Base-by-base conservation (phyloP, 2,113 vertebrate genomes). In the Megaceryle maxima region DNA sequence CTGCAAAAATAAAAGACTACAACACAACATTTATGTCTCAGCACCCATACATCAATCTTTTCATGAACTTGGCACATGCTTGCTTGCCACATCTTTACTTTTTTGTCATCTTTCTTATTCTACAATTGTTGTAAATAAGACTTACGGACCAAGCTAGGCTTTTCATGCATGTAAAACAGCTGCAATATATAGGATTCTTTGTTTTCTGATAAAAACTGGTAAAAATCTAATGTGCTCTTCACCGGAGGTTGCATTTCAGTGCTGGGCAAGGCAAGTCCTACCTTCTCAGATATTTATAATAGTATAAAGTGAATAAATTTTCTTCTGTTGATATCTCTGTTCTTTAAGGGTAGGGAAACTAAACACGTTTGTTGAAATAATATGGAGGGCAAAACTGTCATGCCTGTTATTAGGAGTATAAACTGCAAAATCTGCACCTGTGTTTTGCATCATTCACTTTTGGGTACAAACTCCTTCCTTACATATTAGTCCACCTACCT, bases 21-120 rank as follows among this genome's bases (percentile, higher is more conserved):
- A 41, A 41, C 39, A 41, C 10, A 41, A 41, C 39, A 41, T 41
- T 41, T 41, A 41, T 41, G 39, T 41, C 39, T 41, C 39, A 41
- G 39, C 39, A n/a, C 31, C 3, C 20, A 29, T 28, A 25, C 28
- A 55, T 25, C 28, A 85, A 2, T 35, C 4, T 72, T 50, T 50
- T 51, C 0, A 37, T 41, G 21, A 82, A 50, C 19, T 1, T 70
- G 24, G 10, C 21, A 57, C 0, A 0, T 41, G 3, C 9, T 86
- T 77, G 6, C 57, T 89, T 70, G 18, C 25, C 19, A 25, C 7
- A 33, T 51, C 9, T 64, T 83, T 53, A 46, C 28, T 63, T 53
- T 28, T 74, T 67, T 43, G 7, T 33, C 10, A 20, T 70, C 10
- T 69, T 94, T 76, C 16, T 43, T 50, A 53, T 6, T 66, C 18